Percentiles rank a stretch among this genome's conserved stretches.
Evolutionary conservation across 2,113 vertebrate species (phyloP).

Genomic region (Channa argus): DNA sequence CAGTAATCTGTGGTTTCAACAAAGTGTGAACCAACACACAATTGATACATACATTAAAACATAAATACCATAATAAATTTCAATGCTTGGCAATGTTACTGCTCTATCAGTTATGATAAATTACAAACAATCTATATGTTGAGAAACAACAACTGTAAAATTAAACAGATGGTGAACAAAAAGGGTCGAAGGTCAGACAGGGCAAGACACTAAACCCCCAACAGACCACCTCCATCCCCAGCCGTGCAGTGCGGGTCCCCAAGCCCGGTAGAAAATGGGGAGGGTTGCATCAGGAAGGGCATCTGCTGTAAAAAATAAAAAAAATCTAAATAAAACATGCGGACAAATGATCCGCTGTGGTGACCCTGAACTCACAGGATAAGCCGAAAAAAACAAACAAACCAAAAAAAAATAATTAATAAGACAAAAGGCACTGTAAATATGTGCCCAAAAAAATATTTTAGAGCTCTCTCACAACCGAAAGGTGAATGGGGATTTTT

Average conservation of each 20-base stretch:
- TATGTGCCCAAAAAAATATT: background rate
- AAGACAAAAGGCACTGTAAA: slow-evolving; percentile 18
- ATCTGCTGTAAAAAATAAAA: too few species aligned
- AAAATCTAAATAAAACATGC: too few species aligned
- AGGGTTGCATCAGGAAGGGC: too few species aligned
- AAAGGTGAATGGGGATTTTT: background rate
- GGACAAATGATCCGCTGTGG: too few species aligned
- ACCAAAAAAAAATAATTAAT: background rate
- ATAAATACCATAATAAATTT: slow-evolving; percentile 77
- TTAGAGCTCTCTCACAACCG: background rate
- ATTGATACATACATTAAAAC: slow-evolving; percentile 55
- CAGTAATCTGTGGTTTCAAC: slow-evolving; percentile 48
- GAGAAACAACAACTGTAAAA: slow-evolving; percentile 40
- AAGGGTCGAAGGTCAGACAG: too few species aligned
- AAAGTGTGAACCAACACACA: slow-evolving; percentile 42
- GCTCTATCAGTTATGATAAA: slow-evolving; percentile 59
- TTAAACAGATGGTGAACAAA: slow-evolving; percentile 12
- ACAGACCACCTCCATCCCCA: too few species aligned
- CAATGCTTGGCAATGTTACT: slow-evolving; percentile 52
- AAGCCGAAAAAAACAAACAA: too few species aligned
- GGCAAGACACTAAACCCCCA: too few species aligned
- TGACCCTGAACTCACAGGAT: too few species aligned
- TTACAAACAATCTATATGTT: slow-evolving; percentile 62
- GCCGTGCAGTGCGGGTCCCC: too few species aligned
- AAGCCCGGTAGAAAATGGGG: too few species aligned